Evolutionary conservation across 2,888 invertebrate genomes (phyloP).

Genomic region (Bombylius discolor): DNA sequence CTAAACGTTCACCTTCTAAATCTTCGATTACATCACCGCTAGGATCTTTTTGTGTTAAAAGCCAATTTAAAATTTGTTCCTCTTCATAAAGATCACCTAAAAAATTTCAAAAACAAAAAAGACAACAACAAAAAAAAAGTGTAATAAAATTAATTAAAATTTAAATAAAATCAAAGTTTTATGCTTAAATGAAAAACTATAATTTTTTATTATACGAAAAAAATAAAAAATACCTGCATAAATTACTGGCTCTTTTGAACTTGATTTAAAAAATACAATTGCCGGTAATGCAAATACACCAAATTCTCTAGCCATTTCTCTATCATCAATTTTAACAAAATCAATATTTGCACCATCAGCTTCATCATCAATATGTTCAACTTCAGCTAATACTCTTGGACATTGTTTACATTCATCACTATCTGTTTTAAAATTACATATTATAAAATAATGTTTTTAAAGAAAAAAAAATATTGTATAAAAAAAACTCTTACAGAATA

Average conservation of each 20-base stretch:
- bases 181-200: background rate
- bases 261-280: conserved; percentile 77
- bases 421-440: conserved; percentile 42
- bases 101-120: conserved; percentile 9
- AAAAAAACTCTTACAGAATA: conserved; percentile 65
- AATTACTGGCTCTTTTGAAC: conserved; percentile 79
- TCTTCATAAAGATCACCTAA: conserved; percentile 75
- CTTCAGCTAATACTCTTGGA: conserved; percentile 70
- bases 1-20: conserved; percentile 64
- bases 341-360: conserved; percentile 82
- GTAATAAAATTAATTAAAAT: background rate
- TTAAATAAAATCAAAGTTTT: background rate
- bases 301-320: conserved; percentile 69
- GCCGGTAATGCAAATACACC: conserved; percentile 86
- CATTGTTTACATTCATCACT: conserved; percentile 93
- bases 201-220: too few species aligned
- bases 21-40: conserved; percentile 83
- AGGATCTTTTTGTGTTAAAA: conserved; percentile 83
- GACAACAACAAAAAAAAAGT: background rate
- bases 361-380: conserved; percentile 89
- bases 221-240: conserved; percentile 54
- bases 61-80: conserved; percentile 78
- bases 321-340: conserved; percentile 84
- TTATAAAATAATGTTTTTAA: too few species aligned
- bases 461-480: background rate